Evolutionary conservation across 2,888 invertebrate species (phyloP).

Genomic region (Machimus atricapillus): DNA sequence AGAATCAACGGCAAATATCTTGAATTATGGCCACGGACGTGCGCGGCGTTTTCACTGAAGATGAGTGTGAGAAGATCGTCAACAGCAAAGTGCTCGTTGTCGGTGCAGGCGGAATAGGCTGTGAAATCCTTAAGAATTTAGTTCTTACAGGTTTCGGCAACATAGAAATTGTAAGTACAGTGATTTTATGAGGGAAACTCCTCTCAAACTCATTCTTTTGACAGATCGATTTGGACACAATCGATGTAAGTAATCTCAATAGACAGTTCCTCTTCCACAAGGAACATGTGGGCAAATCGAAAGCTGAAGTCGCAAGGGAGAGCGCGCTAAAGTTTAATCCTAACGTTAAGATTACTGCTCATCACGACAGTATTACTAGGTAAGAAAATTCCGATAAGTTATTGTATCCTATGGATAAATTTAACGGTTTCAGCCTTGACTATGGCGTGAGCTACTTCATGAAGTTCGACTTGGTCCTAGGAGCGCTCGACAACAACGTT

Average conservation of each 20-base stretch:
- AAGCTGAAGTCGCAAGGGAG: constrained; percentile 90
- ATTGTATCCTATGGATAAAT: not conserved
- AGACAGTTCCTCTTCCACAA: constrained; percentile 98
- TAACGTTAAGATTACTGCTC: constrained; percentile 83
- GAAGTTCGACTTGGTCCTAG: constrained; percentile 89
- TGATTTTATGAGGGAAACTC: not conserved
- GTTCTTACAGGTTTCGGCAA: constrained; percentile 91
- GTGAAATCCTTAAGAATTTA: constrained; percentile 97
- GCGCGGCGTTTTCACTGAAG: constrained; percentile 71
- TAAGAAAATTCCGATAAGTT: constrained; percentile 62
- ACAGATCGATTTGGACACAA: constrained; percentile 98
- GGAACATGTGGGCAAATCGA: constrained; percentile 97
- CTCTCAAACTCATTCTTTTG: not conserved
- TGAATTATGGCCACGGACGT: constrained; percentile 70
- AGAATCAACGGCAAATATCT: not conserved
- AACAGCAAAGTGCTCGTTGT: constrained; percentile 83
- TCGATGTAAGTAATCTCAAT: constrained; percentile 98
- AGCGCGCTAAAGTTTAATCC: constrained; percentile 90
- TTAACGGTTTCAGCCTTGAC: constrained; percentile 70
- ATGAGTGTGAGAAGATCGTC: constrained; percentile 71
- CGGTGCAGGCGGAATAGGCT: constrained; percentile 99
- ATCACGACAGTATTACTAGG: constrained; percentile 94
- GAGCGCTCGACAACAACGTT: constrained; percentile 95
- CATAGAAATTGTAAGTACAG: constrained; percentile 83
- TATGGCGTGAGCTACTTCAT: constrained; percentile 93